Base-by-base conservation (phyloP, 2,113 vertebrate genomes). In the Piprites chloris region DNA sequence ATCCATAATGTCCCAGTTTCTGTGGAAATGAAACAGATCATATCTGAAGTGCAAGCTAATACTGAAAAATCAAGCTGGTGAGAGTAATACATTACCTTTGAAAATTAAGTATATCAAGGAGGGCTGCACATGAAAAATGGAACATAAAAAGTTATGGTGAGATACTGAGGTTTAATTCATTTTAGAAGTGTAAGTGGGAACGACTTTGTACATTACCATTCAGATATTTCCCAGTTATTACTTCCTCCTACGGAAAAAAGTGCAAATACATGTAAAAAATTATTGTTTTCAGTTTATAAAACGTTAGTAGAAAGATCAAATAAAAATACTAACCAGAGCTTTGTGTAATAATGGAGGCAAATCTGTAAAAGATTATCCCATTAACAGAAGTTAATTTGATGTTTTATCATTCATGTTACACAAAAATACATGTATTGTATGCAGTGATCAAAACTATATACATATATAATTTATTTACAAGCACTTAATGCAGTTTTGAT, bases 91-190 rank as follows among this genome's bases (percentile, higher is more conserved):
- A 47, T 98, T 98, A 98, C 98, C 98, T 98, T 92, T 98, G 98
- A 96, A 98, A 98, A 61, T 97, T 95, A 94, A 98, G 96, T 59
- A 98, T 96, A 94, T 98, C 98, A 85, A 98, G 97, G 32, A 98
- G 80, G 7, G 97, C 98, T 98, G 94, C 63, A 96, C 33, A 74
- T 92, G 87, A 91, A 84, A 97, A 96, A 97, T 30, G 74, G 91
- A 97, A 97, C 37, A 92, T 69, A 95, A 94, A 97, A 95, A 91
- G 92, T 94, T 93, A 95, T 18, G 55, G 77, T 90, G 56, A 78
- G 65, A 35, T 41, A 90, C 2, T 55, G 53, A 47, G 39, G 53
- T 90, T 95, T 84, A 94, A 65, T 93, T 78, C 55, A 67, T 86
- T 93, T 96, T 67, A 75, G 66, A 93, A 81, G 52, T 3, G 6